Percentiles rank a stretch among this genome's conserved stretches.
Evolutionary conservation across 1,140 invertebrate species (phyloP).

Genomic region (Bombus difficillimus): DNA sequence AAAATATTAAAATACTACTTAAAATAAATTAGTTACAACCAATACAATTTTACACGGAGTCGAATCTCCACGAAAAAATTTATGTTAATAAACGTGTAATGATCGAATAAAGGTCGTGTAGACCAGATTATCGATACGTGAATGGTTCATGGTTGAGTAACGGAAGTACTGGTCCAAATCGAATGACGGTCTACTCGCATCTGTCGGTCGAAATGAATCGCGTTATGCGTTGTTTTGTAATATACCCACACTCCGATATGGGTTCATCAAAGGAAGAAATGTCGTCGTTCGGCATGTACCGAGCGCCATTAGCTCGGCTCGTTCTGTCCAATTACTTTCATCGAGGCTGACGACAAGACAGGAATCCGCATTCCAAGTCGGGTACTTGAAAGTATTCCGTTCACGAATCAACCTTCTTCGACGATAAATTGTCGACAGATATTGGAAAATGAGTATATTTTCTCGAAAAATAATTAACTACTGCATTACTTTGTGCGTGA

Average conservation of each 20-base stretch:
- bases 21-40: not conserved
- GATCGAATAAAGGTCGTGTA: not conserved
- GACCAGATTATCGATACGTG: not conserved
- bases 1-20: too few relatives aligned
- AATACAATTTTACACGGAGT: too few relatives aligned
- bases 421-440: too few relatives aligned
- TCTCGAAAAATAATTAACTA: not conserved
- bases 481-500: not conserved
- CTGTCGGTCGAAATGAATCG: slow-evolving; percentile 61
- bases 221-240: slow-evolving; percentile 48
- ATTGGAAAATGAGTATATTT: not conserved
- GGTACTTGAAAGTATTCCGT: not conserved
- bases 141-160: not conserved
- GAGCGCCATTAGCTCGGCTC: slow-evolving; percentile 38
- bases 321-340: slow-evolving; percentile 34
- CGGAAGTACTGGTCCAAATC: slow-evolving; percentile 8
- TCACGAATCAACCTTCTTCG: not conserved
- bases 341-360: slow-evolving; percentile 5
- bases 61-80: not conserved
- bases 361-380: slow-evolving; percentile 22
- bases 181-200: slow-evolving; percentile 48
- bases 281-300: slow-evolving; percentile 23
- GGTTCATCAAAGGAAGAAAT: slow-evolving; percentile 50
- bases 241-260: not conserved
- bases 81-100: not conserved